phyloP scores from a whole-genome alignment of 2,113 vertebrate genomes.

The Panthera tigris region DNA sequence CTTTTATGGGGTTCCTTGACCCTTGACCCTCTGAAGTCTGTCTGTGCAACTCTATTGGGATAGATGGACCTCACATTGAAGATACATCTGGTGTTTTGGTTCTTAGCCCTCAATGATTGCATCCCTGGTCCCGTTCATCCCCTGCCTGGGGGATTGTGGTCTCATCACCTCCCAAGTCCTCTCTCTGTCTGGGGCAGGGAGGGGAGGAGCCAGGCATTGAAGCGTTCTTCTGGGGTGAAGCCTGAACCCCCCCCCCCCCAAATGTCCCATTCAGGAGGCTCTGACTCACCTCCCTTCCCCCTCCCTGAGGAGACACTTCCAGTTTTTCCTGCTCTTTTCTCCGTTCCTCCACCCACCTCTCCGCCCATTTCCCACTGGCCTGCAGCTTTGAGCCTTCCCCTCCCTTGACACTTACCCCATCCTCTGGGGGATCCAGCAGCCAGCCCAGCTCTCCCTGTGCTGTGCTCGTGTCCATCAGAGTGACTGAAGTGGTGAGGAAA shows the following conservation, averaged over 20 bases:
- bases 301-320: conserved; percentile 67
- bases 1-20: not conserved
- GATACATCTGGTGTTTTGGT: not conserved
- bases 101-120: not conserved
- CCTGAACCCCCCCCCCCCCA: not conserved
- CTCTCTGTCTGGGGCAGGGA: not conserved
- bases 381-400: not conserved
- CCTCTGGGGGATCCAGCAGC: conserved; percentile 86
- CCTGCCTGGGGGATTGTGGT: not conserved
- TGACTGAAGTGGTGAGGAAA: conserved; percentile 76
- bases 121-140: no score
- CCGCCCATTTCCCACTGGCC: conserved; percentile 63
- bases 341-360: conserved; percentile 69
- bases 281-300: conserved; percentile 73
- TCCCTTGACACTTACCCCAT: conserved; percentile 84
- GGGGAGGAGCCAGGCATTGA: not conserved
- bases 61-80: not conserved
- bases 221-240: not conserved
- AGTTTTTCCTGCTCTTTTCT: conserved; percentile 80
- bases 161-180: not conserved
- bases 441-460: conserved; percentile 86
- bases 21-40: not conserved
- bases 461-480: conserved; percentile 85
- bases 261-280: conserved; percentile 44
- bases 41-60: not conserved